phyloP scores from a whole-genome alignment of 2,888 invertebrate species.

The Cabera pusaria region DNA sequence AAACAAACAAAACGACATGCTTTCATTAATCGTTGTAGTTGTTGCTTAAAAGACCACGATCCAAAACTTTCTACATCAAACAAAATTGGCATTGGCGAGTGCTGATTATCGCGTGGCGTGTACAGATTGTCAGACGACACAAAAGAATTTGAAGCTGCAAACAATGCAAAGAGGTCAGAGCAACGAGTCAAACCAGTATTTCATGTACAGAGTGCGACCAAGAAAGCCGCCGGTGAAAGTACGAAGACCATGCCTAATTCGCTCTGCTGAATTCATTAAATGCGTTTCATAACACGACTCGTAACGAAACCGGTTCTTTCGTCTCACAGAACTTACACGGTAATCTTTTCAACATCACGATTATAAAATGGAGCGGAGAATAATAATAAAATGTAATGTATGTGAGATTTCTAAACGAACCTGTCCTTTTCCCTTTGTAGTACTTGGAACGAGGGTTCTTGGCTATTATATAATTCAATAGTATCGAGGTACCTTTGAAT shows the following conservation, averaged over 20 bases:
- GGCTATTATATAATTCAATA: slow-evolving; percentile 55
- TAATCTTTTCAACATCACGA: slow-evolving; percentile 48
- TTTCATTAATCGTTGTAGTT: too few species aligned
- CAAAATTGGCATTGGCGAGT: slow-evolving; percentile 53
- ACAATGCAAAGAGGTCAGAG: slow-evolving; percentile 68
- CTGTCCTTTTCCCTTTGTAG: slow-evolving; percentile 60
- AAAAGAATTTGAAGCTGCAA: slow-evolving; percentile 50
- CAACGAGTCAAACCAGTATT: slow-evolving; percentile 60
- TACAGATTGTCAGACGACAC: slow-evolving; percentile 48
- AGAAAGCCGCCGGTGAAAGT: slow-evolving; percentile 78
- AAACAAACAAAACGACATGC: too few species aligned
- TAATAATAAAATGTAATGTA: slow-evolving; percentile 58
- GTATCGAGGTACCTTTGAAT: slow-evolving; percentile 48
- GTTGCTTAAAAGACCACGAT: too few species aligned
- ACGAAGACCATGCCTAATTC: slow-evolving; percentile 63
- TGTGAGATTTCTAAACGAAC: slow-evolving; percentile 58
- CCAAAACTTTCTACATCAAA: slow-evolving; percentile 41
- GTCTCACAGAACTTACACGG: slow-evolving; percentile 39
- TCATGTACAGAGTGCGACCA: slow-evolving; percentile 49
- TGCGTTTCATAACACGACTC: slow-evolving; percentile 70
- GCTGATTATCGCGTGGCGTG: slow-evolving; percentile 43
- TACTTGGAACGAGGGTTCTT: slow-evolving; percentile 47
- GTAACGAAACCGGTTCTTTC: slow-evolving; percentile 64
- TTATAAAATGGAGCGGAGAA: slow-evolving; percentile 50
- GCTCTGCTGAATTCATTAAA: slow-evolving; percentile 63